Percentiles rank a stretch among this genome's conserved stretches.
Evolutionary conservation across 2,888 invertebrate genomes (phyloP).

Genomic region (Lepidochitona cinerea): DNA sequence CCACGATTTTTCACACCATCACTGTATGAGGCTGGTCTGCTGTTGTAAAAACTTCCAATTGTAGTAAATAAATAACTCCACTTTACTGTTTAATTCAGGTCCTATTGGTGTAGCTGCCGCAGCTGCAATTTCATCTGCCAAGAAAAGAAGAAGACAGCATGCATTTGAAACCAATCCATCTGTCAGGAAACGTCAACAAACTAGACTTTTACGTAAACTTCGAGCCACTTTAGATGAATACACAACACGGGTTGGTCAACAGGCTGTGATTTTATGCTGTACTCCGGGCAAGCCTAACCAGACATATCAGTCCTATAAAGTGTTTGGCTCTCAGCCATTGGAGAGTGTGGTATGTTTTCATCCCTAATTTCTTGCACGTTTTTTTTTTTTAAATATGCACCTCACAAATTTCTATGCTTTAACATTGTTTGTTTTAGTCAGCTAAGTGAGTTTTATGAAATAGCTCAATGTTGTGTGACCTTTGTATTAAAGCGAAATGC

Average conservation of each 20-base stretch:
- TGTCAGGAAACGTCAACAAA: conserved; percentile 95
- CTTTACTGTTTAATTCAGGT: too few relatives aligned
- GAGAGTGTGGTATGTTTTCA: conserved; percentile 84
- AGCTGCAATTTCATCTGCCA: conserved; percentile 93
- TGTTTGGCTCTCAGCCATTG: conserved; percentile 94
- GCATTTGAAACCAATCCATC: conserved; percentile 98
- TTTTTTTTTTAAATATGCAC: too few relatives aligned
- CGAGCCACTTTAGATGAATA: conserved; percentile 83
- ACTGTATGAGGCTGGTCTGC: too few relatives aligned
- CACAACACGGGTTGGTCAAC: conserved; percentile 96
- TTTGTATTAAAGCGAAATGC: too few relatives aligned
- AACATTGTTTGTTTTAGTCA: too few relatives aligned
- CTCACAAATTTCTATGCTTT: too few relatives aligned
- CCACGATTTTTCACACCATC: too few relatives aligned
- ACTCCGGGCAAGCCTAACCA: conserved; percentile 90
- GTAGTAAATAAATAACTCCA: too few relatives aligned
- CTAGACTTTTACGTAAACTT: conserved; percentile 80
- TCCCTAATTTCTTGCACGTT: too few relatives aligned
- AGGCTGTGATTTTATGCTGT: conserved; percentile 95
- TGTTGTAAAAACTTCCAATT: too few relatives aligned
- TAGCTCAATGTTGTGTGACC: too few relatives aligned
- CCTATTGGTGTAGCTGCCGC: conserved; percentile 97
- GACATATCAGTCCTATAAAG: conserved; percentile 91
- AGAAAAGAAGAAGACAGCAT: conserved; percentile 94
- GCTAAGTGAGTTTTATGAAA: too few relatives aligned